Evolutionary conservation across 2,797 vertebrate genomes (phyloP).

Genomic region (Melanotaenia boesemani): DNA sequence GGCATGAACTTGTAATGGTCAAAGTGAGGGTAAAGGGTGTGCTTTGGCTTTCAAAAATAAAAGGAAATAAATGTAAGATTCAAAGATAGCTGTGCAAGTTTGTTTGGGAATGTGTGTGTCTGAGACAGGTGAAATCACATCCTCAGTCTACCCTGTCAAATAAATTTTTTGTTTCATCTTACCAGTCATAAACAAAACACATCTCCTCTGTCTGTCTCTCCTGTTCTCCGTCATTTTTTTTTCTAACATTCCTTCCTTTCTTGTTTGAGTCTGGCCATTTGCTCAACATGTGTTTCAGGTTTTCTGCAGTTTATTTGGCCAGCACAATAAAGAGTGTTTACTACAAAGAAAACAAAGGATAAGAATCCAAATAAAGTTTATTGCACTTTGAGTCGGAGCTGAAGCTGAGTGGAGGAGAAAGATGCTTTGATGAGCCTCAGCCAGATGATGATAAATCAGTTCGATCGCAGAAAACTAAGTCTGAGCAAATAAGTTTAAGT

Average conservation of each 20-base stretch:
- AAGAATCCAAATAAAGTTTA: conserved; percentile 47
- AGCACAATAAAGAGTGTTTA: conserved; percentile 47
- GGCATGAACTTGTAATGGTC: neutral
- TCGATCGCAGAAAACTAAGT: neutral
- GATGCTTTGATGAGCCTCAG: conserved; percentile 9
- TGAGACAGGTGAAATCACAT: neutral
- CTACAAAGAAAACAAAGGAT: conserved; percentile 43
- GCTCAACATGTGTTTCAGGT: conserved; percentile 50
- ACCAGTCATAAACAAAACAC: neutral
- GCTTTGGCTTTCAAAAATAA: neutral
- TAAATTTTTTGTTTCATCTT: neutral
- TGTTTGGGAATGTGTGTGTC: neutral
- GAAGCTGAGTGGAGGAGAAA: neutral
- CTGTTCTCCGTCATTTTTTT: too few species aligned
- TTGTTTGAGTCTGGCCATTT: neutral
- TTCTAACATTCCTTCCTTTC: neutral
- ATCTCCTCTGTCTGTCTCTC: conserved; percentile 75
- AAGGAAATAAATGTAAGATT: neutral
- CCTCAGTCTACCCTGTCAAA: neutral
- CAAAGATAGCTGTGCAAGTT: neutral
- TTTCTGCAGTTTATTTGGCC: conserved; percentile 38
- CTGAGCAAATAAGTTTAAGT: neutral
- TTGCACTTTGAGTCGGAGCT: conserved; percentile 16
- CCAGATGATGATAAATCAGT: conserved; percentile 8
- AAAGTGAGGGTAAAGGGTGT: neutral